Percentiles rank a stretch among this genome's conserved stretches.
Evolutionary conservation across 1,140 invertebrate genomes (phyloP).

Genomic region (Aphaenogaster floridana): DNA sequence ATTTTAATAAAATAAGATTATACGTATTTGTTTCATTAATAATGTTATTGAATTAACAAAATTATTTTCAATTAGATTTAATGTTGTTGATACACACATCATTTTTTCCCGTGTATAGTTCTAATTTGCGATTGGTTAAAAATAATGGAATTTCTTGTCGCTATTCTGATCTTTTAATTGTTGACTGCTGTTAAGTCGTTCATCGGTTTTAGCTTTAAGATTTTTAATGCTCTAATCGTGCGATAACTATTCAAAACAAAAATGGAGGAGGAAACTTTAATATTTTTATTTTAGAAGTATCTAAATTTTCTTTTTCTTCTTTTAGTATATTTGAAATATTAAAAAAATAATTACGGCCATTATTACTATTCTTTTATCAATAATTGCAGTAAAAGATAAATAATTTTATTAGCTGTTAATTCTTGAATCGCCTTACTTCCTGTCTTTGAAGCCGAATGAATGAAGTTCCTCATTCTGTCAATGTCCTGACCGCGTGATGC

Average conservation of each 20-base stretch:
- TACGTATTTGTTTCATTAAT: too few species aligned
- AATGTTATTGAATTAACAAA: too few species aligned
- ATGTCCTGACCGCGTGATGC: slow-evolving; percentile 4
- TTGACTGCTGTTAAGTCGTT: not conserved
- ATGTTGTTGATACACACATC: too few species aligned
- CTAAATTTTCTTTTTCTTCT: not conserved
- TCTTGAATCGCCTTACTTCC: not conserved
- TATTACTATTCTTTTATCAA: not conserved
- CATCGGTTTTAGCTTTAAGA: not conserved
- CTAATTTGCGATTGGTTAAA: not conserved
- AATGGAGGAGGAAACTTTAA: not conserved
- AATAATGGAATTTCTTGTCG: not conserved
- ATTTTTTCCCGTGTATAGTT: too few species aligned
- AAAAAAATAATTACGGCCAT: not conserved
- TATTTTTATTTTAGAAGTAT: not conserved
- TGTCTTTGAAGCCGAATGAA: not conserved
- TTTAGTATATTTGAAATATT: not conserved
- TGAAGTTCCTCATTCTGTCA: not conserved
- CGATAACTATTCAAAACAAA: not conserved
- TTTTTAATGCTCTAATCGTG: not conserved
- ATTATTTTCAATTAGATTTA: too few species aligned
- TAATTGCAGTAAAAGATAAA: not conserved
- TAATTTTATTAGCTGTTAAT: not conserved
- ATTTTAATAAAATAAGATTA: too few species aligned
- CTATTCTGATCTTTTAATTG: not conserved